These are phyloP conservation scores for Acleris sparsana DNA, from an alignment of 2,888 invertebrate genomes.

Conservation along the genomic window DNA sequence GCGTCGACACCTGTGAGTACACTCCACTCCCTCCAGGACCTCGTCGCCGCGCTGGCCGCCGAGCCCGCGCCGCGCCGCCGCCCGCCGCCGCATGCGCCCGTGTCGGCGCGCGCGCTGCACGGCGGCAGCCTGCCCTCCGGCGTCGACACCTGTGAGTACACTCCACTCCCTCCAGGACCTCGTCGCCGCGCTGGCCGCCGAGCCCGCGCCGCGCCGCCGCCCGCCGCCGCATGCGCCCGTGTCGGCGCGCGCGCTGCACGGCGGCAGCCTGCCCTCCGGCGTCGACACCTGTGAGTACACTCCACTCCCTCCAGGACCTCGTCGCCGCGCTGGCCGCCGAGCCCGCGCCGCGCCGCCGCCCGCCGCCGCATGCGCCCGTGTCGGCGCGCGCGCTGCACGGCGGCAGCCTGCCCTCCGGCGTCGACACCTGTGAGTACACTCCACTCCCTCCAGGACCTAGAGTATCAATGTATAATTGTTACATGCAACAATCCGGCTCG, in stretches of 20 bases:
- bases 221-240: slow-evolving; percentile 59
- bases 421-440: slow-evolving; percentile 69
- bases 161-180: slow-evolving; percentile 84
- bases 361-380: slow-evolving; percentile 57
- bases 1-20: slow-evolving; percentile 73
- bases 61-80: slow-evolving; percentile 65
- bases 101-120: slow-evolving; percentile 72
- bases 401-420: slow-evolving; percentile 77
- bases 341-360: slow-evolving; percentile 61
- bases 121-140: slow-evolving; percentile 79
- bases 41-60: slow-evolving; percentile 79
- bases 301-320: slow-evolving; percentile 83
- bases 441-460: slow-evolving; percentile 59
- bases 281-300: slow-evolving; percentile 72
- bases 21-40: slow-evolving; percentile 82
- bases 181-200: slow-evolving; percentile 78
- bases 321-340: slow-evolving; percentile 79
- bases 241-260: slow-evolving; percentile 72
- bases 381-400: slow-evolving; percentile 75
- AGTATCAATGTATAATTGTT: too few relatives aligned
- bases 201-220: slow-evolving; percentile 62
- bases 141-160: slow-evolving; percentile 71
- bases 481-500: too few relatives aligned
- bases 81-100: slow-evolving; percentile 56
- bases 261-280: slow-evolving; percentile 77